Percentiles rank a stretch among this genome's conserved stretches.
These are phyloP conservation scores for Pyrrhura leucotis DNA, from an alignment of 2,797 vertebrate species.

Conservation along the genomic window DNA sequence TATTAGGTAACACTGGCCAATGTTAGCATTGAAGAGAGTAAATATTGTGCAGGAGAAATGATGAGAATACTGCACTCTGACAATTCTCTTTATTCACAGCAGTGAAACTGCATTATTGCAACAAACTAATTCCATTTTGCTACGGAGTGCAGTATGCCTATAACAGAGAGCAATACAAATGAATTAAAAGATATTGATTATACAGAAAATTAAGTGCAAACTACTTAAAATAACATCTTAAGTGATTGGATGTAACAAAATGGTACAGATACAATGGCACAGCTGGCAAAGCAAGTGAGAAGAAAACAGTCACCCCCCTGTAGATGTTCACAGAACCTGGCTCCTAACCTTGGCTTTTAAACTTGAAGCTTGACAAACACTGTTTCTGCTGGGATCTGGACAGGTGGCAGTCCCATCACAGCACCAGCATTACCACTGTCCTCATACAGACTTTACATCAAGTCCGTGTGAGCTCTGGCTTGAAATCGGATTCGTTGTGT, in stretches of 20 bases:
- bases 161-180: neutral
- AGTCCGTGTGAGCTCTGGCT: conserved; percentile 61
- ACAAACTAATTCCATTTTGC: conserved; percentile 24
- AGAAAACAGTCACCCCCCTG: neutral
- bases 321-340: conserved; percentile 3
- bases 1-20: neutral
- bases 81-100: neutral
- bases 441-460: conserved; percentile 72
- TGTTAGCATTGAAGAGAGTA: neutral
- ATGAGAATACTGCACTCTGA: neutral
- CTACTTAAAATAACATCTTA: neutral
- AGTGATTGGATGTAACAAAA: conserved; percentile 1
- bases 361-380: conserved; percentile 2
- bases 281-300: conserved; percentile 15
- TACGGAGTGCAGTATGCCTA: neutral
- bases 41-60: neutral
- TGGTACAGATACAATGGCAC: neutral
- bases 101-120: neutral
- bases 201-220: conserved; percentile 29
- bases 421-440: conserved; percentile 35
- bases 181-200: conserved; percentile 17
- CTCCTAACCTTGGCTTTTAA: conserved; percentile 45
- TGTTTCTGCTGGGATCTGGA: conserved; percentile 27
- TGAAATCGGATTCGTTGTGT: conserved; percentile 4
- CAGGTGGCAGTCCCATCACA: conserved; percentile 60